Evolutionary conservation across 2,888 invertebrate species (phyloP).

Genomic region (Pseudococcus jackbeardsleyi): DNA sequence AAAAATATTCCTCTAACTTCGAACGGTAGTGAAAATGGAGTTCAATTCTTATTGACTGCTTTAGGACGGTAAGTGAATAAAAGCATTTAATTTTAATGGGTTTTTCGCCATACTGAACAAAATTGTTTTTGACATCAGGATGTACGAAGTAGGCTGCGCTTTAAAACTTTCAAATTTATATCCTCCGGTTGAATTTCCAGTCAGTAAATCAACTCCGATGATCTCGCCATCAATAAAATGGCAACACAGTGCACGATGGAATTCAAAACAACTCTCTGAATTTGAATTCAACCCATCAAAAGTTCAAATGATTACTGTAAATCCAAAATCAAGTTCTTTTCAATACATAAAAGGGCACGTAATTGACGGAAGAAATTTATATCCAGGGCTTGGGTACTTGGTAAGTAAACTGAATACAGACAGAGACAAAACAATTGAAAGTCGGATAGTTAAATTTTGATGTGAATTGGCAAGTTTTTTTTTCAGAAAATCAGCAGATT

Average conservation of each 20-base stretch:
- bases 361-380: constrained; percentile 93
- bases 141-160: constrained; percentile 73
- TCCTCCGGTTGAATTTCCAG: constrained; percentile 72
- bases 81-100: too few relatives aligned
- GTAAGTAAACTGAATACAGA: too few relatives aligned
- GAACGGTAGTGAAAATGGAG: constrained; percentile 71
- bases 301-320: constrained; percentile 83
- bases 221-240: constrained; percentile 73
- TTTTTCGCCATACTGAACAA: too few relatives aligned
- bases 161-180: constrained; percentile 71
- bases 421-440: too few relatives aligned
- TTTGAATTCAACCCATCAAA: constrained; percentile 75
- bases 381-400: constrained; percentile 95
- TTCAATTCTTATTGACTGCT: constrained; percentile 75
- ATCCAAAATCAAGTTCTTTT: constrained; percentile 80
- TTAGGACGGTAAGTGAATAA: constrained; percentile 75
- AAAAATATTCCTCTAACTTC: constrained; percentile 82
- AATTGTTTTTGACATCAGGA: constrained; percentile 68
- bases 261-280: constrained; percentile 64
- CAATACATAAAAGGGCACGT: constrained; percentile 85
- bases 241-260: constrained; percentile 75
- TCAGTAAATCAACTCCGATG: constrained; percentile 74
- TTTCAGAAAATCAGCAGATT: too few relatives aligned
- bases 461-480: too few relatives aligned
- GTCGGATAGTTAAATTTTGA: too few relatives aligned